phyloP scores from a whole-genome alignment of 1,140 invertebrate species.

The Trigoniulus corallinus region DNA sequence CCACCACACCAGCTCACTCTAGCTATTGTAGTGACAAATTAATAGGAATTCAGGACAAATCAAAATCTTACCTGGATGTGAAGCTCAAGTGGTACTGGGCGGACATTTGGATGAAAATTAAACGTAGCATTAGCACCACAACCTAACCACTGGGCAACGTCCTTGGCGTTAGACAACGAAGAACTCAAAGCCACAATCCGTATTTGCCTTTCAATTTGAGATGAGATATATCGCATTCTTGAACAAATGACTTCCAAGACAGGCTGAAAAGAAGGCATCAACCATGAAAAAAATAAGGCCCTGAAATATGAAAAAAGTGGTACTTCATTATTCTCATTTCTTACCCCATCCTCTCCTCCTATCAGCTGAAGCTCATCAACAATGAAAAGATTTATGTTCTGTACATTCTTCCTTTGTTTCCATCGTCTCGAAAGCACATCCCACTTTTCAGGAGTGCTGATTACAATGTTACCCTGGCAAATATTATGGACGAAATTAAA shows the following conservation, averaged over 20 bases:
- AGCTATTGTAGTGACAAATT: neutral
- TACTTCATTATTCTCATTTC: no score
- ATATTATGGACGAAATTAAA: no score
- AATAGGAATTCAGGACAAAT: neutral
- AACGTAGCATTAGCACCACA: slow-evolving; percentile 83
- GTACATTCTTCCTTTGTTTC: slow-evolving; percentile 97
- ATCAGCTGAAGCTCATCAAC: slow-evolving; percentile 88
- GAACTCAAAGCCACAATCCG: slow-evolving; percentile 90
- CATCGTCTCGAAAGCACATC: slow-evolving; percentile 93
- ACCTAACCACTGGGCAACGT: slow-evolving; percentile 92
- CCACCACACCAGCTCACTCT: neutral
- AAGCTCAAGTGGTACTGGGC: slow-evolving; percentile 84
- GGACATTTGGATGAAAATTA: slow-evolving; percentile 96
- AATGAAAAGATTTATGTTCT: slow-evolving; percentile 92
- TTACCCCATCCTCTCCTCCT: slow-evolving; percentile 33
- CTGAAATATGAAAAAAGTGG: slow-evolving; percentile 5
- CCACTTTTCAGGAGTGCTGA: slow-evolving; percentile 97
- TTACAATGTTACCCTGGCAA: slow-evolving; percentile 64
- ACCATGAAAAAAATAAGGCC: neutral
- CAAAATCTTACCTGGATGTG: slow-evolving; percentile 52
- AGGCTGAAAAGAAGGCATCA: slow-evolving; percentile 29
- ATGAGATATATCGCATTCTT: slow-evolving; percentile 91
- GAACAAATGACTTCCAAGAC: slow-evolving; percentile 95
- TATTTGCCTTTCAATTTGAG: slow-evolving; percentile 83
- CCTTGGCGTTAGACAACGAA: slow-evolving; percentile 85